phyloP scores from a whole-genome alignment of 2,797 vertebrate species.

The Micropoecilia bifurca region DNA sequence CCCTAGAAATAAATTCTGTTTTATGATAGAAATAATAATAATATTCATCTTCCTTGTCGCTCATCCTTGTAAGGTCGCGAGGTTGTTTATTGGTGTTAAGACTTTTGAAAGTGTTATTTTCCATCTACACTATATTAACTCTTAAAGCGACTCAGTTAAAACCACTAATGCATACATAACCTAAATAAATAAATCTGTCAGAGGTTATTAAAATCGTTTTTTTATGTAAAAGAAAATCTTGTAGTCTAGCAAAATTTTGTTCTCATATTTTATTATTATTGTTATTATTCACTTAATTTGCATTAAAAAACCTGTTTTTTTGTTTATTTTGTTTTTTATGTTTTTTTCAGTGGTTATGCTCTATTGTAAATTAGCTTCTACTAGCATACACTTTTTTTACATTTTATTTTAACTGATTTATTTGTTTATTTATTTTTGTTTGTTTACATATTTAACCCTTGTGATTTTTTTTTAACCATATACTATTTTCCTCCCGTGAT shows the following conservation, averaged over 20 bases:
- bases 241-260: not conserved
- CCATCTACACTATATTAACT: not conserved
- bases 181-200: too few species aligned
- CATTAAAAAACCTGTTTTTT: not conserved
- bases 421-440: not conserved
- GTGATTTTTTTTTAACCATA: not conserved
- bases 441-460: not conserved
- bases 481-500: not conserved
- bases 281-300: not conserved
- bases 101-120: not conserved
- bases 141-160: not conserved
- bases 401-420: not conserved
- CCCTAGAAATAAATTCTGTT: not conserved
- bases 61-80: not conserved
- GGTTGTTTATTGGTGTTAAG: not conserved
- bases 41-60: not conserved
- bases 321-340: not conserved
- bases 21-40: not conserved
- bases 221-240: not conserved
- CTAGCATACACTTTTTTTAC: not conserved
- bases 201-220: too few species aligned
- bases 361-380: not conserved
- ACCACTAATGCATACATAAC: too few species aligned
- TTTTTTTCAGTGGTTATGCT: not conserved
- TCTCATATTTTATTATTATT: not conserved